Base-by-base conservation (phyloP, 2,797 vertebrate genomes). In the Sebastes oblongus region DNA sequence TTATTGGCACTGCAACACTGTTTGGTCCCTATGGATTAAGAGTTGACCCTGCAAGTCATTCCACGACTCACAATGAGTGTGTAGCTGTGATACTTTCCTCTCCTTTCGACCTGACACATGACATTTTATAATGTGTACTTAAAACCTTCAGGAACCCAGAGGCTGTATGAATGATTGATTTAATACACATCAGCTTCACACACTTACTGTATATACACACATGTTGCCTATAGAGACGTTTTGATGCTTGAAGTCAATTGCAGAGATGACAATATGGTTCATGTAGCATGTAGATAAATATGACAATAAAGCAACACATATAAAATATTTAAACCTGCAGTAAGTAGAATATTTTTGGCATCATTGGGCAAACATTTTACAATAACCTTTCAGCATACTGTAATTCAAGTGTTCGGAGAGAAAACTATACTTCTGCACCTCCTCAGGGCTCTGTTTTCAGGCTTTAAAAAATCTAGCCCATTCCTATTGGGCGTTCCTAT, bases 1-100 rank as follows among this genome's bases (percentile, higher is more conserved):
- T 73, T 27, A 66, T 18, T 72, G 70, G 25, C 59, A 46, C 55
- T 59, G 82, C 52, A 76, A 32, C 60, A 64, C 62, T 71, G 52
- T 66, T 55, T 75, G 54, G 20, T 71, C n/a, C 50, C 11, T 72
- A 18, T 42, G 29, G 69, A 61, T 20, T 72, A 60, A 62, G 52
- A 77, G 16, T 54, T 29, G 13, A 73, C 36, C 32, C 25, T 78
- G 34, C 14, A 20, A 50, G 25, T 70, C 22, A 42, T 81, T 64
- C 66, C 16, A 66, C 59, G 59, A 24, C 52, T 62, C 69, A 34
- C n/a, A 13, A 2, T 69, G 52, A 36, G 3, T 34, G 9, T 64
- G 25, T 64, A 25, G 14, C 27, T 60, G 11, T 68, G 8, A 46
- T 50, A 3, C 10, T 39, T 36, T 22, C 2, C 25, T 58, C 32